Conservation (phyloP, 2,888 invertebrate genomes). For the Ornithoptera alexandrae region DNA sequence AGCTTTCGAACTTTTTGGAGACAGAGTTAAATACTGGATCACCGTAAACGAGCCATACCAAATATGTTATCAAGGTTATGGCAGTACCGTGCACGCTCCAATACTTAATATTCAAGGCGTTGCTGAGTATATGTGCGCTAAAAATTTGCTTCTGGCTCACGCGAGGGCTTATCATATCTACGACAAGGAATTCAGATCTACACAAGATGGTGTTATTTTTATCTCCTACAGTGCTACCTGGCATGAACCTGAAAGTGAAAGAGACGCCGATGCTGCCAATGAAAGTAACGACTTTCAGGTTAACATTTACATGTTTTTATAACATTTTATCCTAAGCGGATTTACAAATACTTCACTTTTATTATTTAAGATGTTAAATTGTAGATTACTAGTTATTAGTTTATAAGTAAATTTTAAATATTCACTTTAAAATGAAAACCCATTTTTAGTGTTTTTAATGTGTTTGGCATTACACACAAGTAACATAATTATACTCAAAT, state of each 20-base stretch:
- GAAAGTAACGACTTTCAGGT: slow-evolving; percentile 47
- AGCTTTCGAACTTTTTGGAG: slow-evolving; percentile 62
- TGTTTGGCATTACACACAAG: no score
- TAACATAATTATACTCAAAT: no score
- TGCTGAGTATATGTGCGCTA: slow-evolving; percentile 71
- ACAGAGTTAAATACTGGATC: slow-evolving; percentile 74
- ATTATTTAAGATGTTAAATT: background rate
- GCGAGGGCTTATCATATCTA: slow-evolving; percentile 63
- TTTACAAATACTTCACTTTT: no score
- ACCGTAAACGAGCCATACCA: slow-evolving; percentile 78
- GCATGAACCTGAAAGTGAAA: slow-evolving; percentile 69
- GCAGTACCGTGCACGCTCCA: slow-evolving; percentile 45
- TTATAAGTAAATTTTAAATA: no score
- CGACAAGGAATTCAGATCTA: slow-evolving; percentile 48
- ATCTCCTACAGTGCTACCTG: slow-evolving; percentile 78
- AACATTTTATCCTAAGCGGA: no score
- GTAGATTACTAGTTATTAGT: background rate
- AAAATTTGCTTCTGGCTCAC: slow-evolving; percentile 77
- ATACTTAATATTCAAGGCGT: slow-evolving; percentile 57
- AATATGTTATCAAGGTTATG: slow-evolving; percentile 63
- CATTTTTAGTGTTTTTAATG: no score
- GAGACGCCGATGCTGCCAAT: slow-evolving; percentile 65
- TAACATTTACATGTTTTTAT: background rate
- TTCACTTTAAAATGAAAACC: no score
- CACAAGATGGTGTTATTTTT: slow-evolving; percentile 57